Evolutionary conservation across 2,113 vertebrate species (phyloP), one percentile per base, ranked within the genome.

Genomic region (Siniperca chuatsi): DNA sequence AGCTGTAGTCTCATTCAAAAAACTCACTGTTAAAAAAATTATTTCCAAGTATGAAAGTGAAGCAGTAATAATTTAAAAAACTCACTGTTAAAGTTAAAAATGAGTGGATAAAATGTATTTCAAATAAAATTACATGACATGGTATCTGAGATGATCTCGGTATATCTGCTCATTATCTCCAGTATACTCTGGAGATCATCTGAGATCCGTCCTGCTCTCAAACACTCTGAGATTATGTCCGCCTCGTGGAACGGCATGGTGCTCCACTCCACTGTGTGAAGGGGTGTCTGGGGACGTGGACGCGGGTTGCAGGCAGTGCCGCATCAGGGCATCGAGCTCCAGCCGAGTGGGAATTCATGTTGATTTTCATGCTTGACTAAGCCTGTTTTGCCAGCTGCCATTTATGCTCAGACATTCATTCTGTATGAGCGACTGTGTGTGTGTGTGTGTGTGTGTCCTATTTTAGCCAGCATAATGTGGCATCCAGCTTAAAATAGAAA

Each of bases 321-420:
- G 77, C 87, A 87, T 87, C 87, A 77, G 88, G 85, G 81, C 87
- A 90, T 85, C 66, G 21, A 90, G 92, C 92, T 94, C 78, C 90
- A 92, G 85, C 75, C 84, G 78, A 88, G 89, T 90, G 90, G 82
- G 90, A 87, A 92, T 92, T 91, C 83, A 86, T 89, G 91, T 94
- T 90, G 90, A 90, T 94, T 92, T 92, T 94, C 92, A 92, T 83
- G 93, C 91, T 87, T 85, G 89, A 78, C 91, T 93, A 79, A 84
- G 62, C 74, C 84, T 92, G 91, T 94, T 93, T 95, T 90, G 91
- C 92, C 94, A 95, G 93, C 94, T 95, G 94, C 91, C 90, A 92
- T 90, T 93, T 92, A 89, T 86, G 90, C 82, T 88, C 87, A 93
- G 89, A 90, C 89, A 83, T 89, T 87, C 81, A 87, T 89, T 90